These are phyloP conservation scores for Therioaphis trifolii DNA, from an alignment of 2,888 invertebrate genomes.

Conservation along the genomic window DNA sequence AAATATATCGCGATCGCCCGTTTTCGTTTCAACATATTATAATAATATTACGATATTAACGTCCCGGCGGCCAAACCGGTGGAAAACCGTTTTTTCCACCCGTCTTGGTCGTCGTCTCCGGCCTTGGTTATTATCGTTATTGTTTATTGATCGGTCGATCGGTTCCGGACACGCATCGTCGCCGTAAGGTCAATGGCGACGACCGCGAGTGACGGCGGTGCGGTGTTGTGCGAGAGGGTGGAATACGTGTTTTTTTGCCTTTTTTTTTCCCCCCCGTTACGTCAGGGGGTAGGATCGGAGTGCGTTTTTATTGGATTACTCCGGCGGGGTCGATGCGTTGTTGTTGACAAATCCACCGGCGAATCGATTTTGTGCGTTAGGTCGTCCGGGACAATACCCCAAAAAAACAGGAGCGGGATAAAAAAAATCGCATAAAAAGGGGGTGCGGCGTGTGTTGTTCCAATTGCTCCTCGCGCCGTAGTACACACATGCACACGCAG, in stretches of 20 bases:
- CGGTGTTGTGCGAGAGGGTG: conserved; percentile 14
- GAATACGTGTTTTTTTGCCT: conserved; percentile 40
- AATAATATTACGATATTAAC: not conserved
- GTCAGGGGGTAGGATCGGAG: conserved; percentile 3
- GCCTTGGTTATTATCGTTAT: not conserved
- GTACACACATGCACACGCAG: not conserved
- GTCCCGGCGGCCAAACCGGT: too few species aligned
- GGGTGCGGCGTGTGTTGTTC: conserved; percentile 43
- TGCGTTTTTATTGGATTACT: conserved; percentile 56
- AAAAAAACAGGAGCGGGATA: not conserved
- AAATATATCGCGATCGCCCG: too few species aligned
- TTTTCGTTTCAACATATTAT: not conserved
- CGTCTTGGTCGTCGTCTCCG: not conserved
- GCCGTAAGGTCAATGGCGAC: conserved; percentile 22
- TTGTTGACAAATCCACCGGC: conserved; percentile 58
- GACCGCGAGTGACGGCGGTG: not conserved
- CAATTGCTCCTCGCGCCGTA: conserved; percentile 26
- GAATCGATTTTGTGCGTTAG: conserved; percentile 52
- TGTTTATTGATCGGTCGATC: conserved; percentile 4
- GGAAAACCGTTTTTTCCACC: not conserved
- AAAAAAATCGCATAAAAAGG: conserved; percentile 18
- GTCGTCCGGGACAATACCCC: conserved; percentile 12
- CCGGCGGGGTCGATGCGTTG: conserved; percentile 49
- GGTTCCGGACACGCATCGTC: not conserved
- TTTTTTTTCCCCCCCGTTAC: not conserved